Conservation (phyloP, 2,113 vertebrate genomes). For the Maccullochella peelii region DNA sequence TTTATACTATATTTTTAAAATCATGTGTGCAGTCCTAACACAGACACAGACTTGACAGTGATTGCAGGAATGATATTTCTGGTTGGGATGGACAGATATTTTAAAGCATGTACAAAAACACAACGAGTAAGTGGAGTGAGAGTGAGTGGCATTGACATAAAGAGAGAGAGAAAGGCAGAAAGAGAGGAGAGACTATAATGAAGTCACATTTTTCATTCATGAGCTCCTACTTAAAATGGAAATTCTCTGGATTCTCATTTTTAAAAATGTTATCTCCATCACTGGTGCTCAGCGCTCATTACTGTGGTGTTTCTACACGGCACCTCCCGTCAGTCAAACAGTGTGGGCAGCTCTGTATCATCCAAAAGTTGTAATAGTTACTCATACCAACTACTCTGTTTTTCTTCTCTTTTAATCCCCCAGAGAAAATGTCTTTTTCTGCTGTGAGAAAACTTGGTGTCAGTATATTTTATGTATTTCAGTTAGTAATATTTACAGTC, state of each 20-base stretch:
- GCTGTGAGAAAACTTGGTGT: background rate
- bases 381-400: background rate
- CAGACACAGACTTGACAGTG: background rate
- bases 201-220: constrained; percentile 58
- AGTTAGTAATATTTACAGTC: constrained; percentile 29
- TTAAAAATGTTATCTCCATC: constrained; percentile 42
- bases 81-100: constrained; percentile 36
- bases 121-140: background rate
- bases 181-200: constrained; percentile 27
- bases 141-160: background rate
- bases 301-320: constrained; percentile 21
- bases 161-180: background rate
- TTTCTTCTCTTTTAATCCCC: constrained; percentile 15
- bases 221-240: constrained; percentile 54
- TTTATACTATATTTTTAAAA: too few species aligned
- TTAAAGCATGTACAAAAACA: constrained; percentile 25
- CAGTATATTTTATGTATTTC: constrained; percentile 21
- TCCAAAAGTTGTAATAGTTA: constrained; percentile 21
- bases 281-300: constrained; percentile 60
- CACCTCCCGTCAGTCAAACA: constrained; percentile 55
- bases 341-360: constrained; percentile 39
- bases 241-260: constrained; percentile 55
- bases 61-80: background rate
- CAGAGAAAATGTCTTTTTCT: background rate
- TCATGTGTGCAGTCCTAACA: background rate